These are phyloP conservation scores for Acleris sparsana DNA, from an alignment of 2,888 invertebrate genomes.

Conservation along the genomic window DNA sequence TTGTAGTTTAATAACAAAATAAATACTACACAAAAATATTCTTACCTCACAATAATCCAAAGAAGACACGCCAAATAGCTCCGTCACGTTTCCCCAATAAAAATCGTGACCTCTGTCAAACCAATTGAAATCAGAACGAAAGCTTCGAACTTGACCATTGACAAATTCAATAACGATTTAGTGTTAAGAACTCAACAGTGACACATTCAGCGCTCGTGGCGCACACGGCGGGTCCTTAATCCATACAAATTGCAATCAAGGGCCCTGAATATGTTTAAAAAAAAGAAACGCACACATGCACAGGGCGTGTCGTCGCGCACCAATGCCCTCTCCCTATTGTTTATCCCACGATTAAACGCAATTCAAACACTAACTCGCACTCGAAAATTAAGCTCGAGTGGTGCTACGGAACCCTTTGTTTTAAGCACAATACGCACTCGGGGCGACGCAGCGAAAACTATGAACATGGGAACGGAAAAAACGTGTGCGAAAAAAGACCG, in stretches of 20 bases:
- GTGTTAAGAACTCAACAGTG: constrained; percentile 31
- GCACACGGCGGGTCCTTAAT: too few relatives aligned
- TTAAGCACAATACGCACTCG: constrained; percentile 74
- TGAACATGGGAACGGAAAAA: constrained; percentile 43
- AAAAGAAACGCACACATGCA: constrained; percentile 61
- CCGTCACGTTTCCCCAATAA: constrained; percentile 27
- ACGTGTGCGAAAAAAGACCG: background rate
- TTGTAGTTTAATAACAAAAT: background rate
- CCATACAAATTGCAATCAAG: too few relatives aligned
- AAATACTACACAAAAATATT: constrained; percentile 1
- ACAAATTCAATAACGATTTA: constrained; percentile 31
- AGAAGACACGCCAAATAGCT: constrained; percentile 21
- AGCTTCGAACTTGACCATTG: constrained; percentile 31
- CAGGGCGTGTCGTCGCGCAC: constrained; percentile 70
- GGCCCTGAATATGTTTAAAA: constrained; percentile 20
- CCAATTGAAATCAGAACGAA: constrained; percentile 31
- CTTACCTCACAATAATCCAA: background rate
- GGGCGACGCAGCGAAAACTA: constrained; percentile 52
- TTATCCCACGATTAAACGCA: constrained; percentile 83
- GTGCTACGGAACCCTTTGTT: constrained; percentile 73
- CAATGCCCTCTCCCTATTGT: constrained; percentile 74
- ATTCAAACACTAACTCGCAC: constrained; percentile 82
- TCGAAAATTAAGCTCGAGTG: constrained; percentile 81
- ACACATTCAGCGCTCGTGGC: too few relatives aligned
- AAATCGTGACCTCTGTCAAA: constrained; percentile 34